Evolutionary conservation across 2,113 vertebrate species (phyloP), one percentile per base, ranked within the genome.

Genomic region (Thamnaconus septentrionalis): DNA sequence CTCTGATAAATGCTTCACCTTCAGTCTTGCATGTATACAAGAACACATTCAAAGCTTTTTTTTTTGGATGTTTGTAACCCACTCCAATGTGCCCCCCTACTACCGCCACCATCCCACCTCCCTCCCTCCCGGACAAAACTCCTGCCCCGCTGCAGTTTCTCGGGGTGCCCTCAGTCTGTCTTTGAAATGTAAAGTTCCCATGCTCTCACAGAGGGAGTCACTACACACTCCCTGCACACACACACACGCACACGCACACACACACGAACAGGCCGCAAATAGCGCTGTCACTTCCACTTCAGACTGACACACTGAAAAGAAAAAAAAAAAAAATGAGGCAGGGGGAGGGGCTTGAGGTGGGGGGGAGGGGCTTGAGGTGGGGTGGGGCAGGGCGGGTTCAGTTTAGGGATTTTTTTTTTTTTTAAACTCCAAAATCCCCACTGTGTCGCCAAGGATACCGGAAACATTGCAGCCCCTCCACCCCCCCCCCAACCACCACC

Each of bases 391-490:
- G 67, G 81, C 11, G 75, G 78, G 81, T 79, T 85, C 80, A 82
- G 53, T 86, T 85, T 83, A 85, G 78, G 78, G 73, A 75, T 89
- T 87, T 88, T 84, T 87, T 77, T 87, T 77, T 79, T 85, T 86
- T 86, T 70, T 59, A 84, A 87, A 85, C 76, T 78, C 78, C 83
- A 53, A 75, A 87, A 86, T 78, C 80, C 82, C 83, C 54, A 74
- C 86, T 87, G 82, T 86, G 90, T 92, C 81, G 66, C 90, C 90
- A 90, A 84, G 90, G 91, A 88, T 80, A 92, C 91, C 85, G 86
- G 89, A 92, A 92, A 92, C 88, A 92, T 64, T 63, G 84, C 82
- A 76, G 74, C 59, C 84, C 79, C 76, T 66, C 66, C 81, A 81
- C 81, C 73, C 61, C 76, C 76, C 67, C 64, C 6, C 67, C 62